phyloP scores from a whole-genome alignment of 2,888 invertebrate species.

The Macrosoma leucophasiata region DNA sequence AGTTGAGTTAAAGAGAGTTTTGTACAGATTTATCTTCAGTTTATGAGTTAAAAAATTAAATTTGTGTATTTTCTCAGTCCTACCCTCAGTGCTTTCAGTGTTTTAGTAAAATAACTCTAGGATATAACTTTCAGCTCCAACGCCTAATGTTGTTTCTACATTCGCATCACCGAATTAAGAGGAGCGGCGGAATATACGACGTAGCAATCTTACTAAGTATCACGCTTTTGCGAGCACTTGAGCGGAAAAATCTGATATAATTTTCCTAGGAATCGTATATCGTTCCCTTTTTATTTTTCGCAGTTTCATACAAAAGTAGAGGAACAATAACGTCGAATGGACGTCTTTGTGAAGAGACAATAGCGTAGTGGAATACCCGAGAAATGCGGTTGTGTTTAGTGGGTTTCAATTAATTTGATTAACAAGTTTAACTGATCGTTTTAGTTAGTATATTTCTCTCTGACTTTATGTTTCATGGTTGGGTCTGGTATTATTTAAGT shows the following conservation, averaged over 20 bases:
- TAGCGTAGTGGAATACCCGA: conserved; percentile 34
- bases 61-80: too few species aligned
- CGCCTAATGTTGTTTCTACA: conserved; percentile 56
- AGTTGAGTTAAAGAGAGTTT: too few species aligned
- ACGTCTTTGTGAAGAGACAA: conserved; percentile 48
- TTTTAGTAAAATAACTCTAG: too few species aligned
- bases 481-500: too few species aligned
- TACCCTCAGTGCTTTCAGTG: too few species aligned
- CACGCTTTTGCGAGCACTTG: conserved; percentile 38
- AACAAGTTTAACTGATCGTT: too few species aligned
- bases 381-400: conserved; percentile 33
- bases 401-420: conserved; percentile 49
- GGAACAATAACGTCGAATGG: conserved; percentile 45
- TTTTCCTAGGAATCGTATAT: conserved; percentile 43
- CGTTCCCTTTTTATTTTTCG: conserved; percentile 35
- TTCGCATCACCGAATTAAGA: conserved; percentile 60
- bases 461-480: too few species aligned
- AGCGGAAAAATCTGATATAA: conserved; percentile 48
- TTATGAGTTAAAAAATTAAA: too few species aligned
- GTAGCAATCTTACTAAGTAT: conserved; percentile 48
- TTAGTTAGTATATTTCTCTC: too few species aligned
- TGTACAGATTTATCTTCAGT: too few species aligned
- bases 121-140: too few species aligned
- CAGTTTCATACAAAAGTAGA: conserved; percentile 39
- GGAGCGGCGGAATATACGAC: conserved; percentile 45